Evolutionary conservation across 2,888 invertebrate species (phyloP), one percentile per base, ranked within the genome.

Genomic region (Erannis defoliaria): DNA sequence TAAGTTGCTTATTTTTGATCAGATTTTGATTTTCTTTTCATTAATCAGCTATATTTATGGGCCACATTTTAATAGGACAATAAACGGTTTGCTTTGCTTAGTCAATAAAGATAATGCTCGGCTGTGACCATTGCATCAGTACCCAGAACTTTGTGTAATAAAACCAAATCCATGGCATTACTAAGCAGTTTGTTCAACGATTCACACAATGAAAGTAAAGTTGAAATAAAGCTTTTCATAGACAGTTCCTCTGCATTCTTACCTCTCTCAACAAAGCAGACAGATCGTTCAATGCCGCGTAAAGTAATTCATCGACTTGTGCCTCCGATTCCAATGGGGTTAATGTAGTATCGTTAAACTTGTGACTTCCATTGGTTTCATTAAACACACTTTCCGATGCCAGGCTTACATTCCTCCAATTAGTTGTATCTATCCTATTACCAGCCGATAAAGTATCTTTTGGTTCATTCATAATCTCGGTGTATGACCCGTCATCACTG

Each of bases 201-300:
- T n/a, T n/a, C 1, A 54, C 12, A 51, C 18, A 40, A 37, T 14
- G n/a, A n/a, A n/a, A n/a, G n/a, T n/a, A n/a, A n/a, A n/a, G n/a
- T n/a, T n/a, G n/a, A n/a, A n/a, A n/a, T n/a, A n/a, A n/a, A n/a
- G n/a, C n/a, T n/a, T n/a, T n/a, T n/a, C n/a, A n/a, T n/a, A n/a
- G n/a, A n/a, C n/a, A n/a, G n/a, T n/a, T n/a, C n/a, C n/a, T 14
- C 19, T 19, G 33, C 4, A 1, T 2, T 16, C 37, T 83, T 77
- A 94, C 94, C 82, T 94, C 94, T 55, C 84, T 74, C 62, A 94
- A 79, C 49, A 95, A 69, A 58, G 92, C 89, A 0, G 93, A 88
- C 16, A 94, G 74, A 75, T 94, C 94, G 68, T 84, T 87, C 65
- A 94, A 71, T 0, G 94, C 93, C 1, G 93, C 94, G 0, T 84